These are phyloP conservation scores for Dasysyrphus albostriatus DNA, from an alignment of 2,888 invertebrate genomes.

Conservation along the genomic window DNA sequence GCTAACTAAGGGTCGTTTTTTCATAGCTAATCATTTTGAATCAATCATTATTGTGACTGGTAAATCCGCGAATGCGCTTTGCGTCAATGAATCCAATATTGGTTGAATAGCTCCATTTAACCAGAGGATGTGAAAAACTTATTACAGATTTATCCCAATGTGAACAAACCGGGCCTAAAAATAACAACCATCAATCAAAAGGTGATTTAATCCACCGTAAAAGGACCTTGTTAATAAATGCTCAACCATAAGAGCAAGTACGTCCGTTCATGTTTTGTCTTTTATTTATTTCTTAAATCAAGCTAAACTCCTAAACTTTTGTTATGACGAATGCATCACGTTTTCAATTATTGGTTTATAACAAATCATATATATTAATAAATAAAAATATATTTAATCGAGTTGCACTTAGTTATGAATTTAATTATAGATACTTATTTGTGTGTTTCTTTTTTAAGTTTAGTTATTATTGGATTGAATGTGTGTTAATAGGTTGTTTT, in stretches of 20 bases:
- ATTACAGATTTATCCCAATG: no score
- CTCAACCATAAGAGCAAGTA: neutral
- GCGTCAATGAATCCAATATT: no score
- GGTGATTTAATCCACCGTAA: no score
- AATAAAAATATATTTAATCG: constrained; percentile 28
- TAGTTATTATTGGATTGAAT: constrained; percentile 53
- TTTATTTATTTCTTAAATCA: neutral
- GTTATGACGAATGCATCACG: constrained; percentile 15
- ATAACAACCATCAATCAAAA: no score
- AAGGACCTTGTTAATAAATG: no score
- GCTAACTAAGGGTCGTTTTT: no score
- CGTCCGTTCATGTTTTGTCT: neutral
- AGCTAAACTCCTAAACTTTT: neutral
- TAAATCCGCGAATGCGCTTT: no score
- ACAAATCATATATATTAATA: neutral
- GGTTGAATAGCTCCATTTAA: no score
- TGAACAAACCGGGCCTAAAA: no score
- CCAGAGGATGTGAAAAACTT: no score
- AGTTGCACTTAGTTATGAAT: constrained; percentile 70
- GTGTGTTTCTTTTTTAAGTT: neutral
- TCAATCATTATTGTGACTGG: no score
- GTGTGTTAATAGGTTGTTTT: constrained; percentile 48
- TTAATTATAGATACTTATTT: constrained; percentile 35
- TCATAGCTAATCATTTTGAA: no score
- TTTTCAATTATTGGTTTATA: constrained; percentile 35